Evolutionary conservation across 2,113 vertebrate species (phyloP), one percentile per base, ranked within the genome.

Genomic region (Anser cygnoides): DNA sequence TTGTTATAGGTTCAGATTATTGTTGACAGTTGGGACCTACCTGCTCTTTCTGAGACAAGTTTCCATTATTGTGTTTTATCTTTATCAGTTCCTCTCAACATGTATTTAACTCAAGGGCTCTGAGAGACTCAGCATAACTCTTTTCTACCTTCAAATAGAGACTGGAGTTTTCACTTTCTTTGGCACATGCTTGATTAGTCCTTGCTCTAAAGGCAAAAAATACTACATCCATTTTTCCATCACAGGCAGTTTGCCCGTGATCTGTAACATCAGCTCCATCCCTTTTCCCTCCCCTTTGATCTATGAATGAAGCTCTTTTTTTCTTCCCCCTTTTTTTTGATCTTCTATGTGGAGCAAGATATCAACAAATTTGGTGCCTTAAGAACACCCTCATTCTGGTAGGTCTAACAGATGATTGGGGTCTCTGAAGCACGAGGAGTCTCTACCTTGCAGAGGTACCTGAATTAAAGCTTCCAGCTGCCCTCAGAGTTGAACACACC

Each of bases 1-100:
- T 76, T 96, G 91, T 96, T 97, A 94, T 43, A 92, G 88, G 90
- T 95, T 95, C 72, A 87, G 83, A 86, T 94, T 95, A 75, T 73
- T 95, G 94, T 96, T 97, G 94, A 96, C 92, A 93, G 92, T 44
- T 66, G 84, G 61, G 92, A 96, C 85, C 83, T 92, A 93, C 86
- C 90, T 93, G 89, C 91, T 95, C 72, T 83, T 80, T 90, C 84
- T 82, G 78, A 95, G 81, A 70, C 55, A 79, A 55, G 70, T 95
- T 95, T 74, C 77, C 74, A 71, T 61, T 63, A 74, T 46, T 87
- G 70, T 88, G 58, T 95, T 96, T 96, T 73, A 97, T 95, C 96
- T 95, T 93, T 89, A 96, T 96, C 92, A 58, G 44, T 85, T 92
- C 66, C 67, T 93, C 89, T 95, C 62, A 91, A 70, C 37, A 15